phyloP scores from a whole-genome alignment of 1,140 invertebrate species.

The Cydia amplana region DNA sequence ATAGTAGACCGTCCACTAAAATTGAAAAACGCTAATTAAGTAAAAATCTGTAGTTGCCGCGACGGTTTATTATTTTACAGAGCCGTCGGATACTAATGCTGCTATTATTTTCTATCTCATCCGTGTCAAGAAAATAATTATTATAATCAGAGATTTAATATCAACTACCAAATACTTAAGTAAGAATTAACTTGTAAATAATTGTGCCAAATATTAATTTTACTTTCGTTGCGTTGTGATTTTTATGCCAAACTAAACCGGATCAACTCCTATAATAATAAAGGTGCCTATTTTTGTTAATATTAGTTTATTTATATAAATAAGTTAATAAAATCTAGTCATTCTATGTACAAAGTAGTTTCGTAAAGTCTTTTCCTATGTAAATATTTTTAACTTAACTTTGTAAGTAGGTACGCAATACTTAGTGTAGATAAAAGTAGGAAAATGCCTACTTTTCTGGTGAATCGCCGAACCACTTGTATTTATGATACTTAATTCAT shows the following conservation, averaged over 20 bases:
- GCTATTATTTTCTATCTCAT: neutral
- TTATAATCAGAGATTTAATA: conserved; percentile 3
- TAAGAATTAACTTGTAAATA: conserved; percentile 23
- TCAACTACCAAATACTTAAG: neutral
- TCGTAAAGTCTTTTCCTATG: conserved; percentile 48
- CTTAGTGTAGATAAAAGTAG: conserved; percentile 34
- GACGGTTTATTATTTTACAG: neutral
- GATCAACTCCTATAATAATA: neutral
- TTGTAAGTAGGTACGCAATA: conserved; percentile 45
- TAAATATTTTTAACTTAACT: conserved; percentile 45
- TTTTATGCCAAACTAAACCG: neutral
- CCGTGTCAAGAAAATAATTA: conserved; percentile 27
- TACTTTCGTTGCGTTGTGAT: conserved; percentile 6
- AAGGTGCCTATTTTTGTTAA: conserved; percentile 25
- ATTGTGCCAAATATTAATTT: conserved; percentile 17
- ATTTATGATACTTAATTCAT: conserved; percentile 31
- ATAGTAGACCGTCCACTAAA: conserved; percentile 29
- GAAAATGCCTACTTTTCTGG: conserved; percentile 19
- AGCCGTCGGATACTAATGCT: neutral
- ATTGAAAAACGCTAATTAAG: conserved; percentile 3
- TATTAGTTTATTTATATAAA: conserved; percentile 29
- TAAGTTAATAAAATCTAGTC: conserved; percentile 64
- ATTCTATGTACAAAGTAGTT: conserved; percentile 75
- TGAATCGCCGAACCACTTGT: conserved; percentile 17
- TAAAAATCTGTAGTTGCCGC: neutral